Percentiles rank a stretch among this genome's conserved stretches.
phyloP scores from a whole-genome alignment of 1,140 invertebrate genomes.

The Dendrolimus kikuchii region DNA sequence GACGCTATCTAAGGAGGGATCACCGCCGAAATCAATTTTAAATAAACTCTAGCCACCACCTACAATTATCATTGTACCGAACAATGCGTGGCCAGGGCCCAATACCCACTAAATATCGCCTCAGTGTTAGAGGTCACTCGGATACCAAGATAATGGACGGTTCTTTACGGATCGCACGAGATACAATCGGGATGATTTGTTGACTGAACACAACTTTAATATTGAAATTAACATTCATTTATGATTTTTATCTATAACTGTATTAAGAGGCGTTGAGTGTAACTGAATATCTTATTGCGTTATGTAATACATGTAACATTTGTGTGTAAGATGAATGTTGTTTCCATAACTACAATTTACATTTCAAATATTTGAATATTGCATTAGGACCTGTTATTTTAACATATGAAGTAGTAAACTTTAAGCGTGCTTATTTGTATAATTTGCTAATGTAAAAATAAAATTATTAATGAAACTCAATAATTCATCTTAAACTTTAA shows the following conservation, averaged over 20 bases:
- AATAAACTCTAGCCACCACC: constrained; percentile 61
- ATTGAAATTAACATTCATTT: constrained; percentile 66
- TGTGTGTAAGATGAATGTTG: neutral
- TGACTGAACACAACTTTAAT: constrained; percentile 57
- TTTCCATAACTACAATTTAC: no score
- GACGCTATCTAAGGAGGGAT: constrained; percentile 39
- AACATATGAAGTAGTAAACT: no score
- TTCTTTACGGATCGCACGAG: constrained; percentile 50
- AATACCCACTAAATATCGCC: constrained; percentile 37
- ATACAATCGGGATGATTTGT: constrained; percentile 65
- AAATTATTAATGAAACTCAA: no score
- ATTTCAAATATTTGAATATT: no score
- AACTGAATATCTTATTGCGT: neutral
- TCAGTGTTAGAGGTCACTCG: constrained; percentile 53
- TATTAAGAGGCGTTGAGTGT: constrained; percentile 9
- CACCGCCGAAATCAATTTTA: constrained; percentile 65
- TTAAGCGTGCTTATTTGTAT: no score
- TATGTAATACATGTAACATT: neutral
- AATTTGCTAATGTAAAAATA: no score
- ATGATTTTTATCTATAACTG: constrained; percentile 43
- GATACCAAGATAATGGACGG: constrained; percentile 44
- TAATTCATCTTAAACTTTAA: no score
- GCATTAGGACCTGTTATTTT: no score
- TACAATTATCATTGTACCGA: constrained; percentile 57
- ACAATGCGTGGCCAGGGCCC: constrained; percentile 28